phyloP scores from a whole-genome alignment of 2,113 vertebrate genomes.

The Rhinoderma darwinii region DNA sequence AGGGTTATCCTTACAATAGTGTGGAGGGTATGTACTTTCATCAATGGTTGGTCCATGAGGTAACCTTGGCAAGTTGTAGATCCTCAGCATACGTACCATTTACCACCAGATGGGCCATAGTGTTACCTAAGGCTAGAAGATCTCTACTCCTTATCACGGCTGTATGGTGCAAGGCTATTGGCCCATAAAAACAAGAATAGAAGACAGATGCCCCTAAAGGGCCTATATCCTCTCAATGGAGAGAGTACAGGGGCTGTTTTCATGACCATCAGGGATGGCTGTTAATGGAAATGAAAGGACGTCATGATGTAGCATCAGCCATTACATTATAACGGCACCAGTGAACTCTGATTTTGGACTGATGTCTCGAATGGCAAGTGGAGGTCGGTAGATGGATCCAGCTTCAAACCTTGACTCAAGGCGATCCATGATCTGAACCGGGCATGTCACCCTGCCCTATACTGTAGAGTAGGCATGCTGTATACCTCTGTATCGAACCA shows the following conservation, averaged over 20 bases:
- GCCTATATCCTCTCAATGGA: neutral
- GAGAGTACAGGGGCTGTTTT: neutral
- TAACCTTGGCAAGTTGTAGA: no score
- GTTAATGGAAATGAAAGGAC: neutral
- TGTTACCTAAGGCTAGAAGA: no score
- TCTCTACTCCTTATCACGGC: no score
- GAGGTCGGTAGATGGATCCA: neutral
- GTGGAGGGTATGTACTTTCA: no score
- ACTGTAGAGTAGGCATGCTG: neutral
- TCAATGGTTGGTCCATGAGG: no score
- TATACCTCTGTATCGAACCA: neutral
- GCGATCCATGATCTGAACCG: neutral
- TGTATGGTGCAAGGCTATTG: neutral
- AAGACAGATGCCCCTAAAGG: neutral
- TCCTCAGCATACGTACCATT: no score
- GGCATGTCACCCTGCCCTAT: neutral
- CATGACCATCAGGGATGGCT: no score
- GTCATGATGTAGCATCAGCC: neutral
- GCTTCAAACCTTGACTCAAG: neutral
- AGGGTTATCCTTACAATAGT: no score
- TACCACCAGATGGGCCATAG: no score
- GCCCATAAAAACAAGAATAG: neutral
- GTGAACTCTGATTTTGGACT: neutral
- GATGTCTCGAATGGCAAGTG: neutral
- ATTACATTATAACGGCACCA: neutral